A percentile compares a stretch with the other conserved stretches of the same genome.
phyloP scores from a whole-genome alignment of 2,113 vertebrate genomes.

The Lagenorhynchus albirostris region DNA sequence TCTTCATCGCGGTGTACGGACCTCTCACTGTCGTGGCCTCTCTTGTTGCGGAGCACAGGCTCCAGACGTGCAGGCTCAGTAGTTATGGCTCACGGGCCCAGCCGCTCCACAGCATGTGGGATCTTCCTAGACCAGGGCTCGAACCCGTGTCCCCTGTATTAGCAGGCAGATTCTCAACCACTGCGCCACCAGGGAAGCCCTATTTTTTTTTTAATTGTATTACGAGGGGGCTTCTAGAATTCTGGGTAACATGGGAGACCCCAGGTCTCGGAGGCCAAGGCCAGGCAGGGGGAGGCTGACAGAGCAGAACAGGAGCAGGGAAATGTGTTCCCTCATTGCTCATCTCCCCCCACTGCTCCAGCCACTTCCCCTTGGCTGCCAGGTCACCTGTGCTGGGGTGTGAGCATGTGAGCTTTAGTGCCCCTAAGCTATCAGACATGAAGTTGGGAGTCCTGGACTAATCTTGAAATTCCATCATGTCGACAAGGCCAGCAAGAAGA shows the following conservation, averaged over 20 bases:
- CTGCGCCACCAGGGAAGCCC: no score
- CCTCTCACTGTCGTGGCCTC: no score
- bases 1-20: no score
- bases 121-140: no score
- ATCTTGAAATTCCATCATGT: background rate
- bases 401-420: background rate
- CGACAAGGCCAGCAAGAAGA: background rate
- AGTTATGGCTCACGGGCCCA: no score
- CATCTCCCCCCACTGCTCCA: background rate
- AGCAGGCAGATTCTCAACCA: no score
- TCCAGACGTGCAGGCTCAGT: no score
- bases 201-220: no score
- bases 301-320: background rate
- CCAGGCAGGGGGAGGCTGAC: background rate
- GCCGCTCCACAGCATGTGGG: no score
- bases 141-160: no score
- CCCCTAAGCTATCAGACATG: background rate
- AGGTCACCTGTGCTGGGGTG: background rate
- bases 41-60: no score
- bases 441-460: background rate
- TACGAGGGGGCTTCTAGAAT: background rate
- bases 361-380: background rate
- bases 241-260: background rate
- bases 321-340: background rate
- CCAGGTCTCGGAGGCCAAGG: background rate